These are phyloP conservation scores for Girardinichthys multiradiatus DNA, from an alignment of 2,113 vertebrate species.

Conservation along the genomic window DNA sequence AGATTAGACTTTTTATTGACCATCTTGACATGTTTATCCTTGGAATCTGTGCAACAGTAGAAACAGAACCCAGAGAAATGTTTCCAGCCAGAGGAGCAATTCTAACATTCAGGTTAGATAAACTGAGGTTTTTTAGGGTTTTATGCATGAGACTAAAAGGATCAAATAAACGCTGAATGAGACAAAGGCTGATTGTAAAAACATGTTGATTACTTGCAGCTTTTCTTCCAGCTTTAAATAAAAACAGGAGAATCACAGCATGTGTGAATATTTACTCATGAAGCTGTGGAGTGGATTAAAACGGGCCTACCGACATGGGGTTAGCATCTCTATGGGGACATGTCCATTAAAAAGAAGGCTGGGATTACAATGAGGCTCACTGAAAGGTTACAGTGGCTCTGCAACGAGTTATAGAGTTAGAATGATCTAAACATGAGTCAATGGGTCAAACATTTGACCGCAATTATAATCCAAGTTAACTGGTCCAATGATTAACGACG, in stretches of 20 bases:
- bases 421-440: too few relatives aligned
- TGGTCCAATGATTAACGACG: too few relatives aligned
- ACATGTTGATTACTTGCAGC: not conserved
- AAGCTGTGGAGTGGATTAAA: slow-evolving; percentile 43
- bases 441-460: too few relatives aligned
- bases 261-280: slow-evolving; percentile 39
- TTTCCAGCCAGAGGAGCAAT: not conserved
- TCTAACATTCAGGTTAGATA: slow-evolving; percentile 3
- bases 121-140: not conserved
- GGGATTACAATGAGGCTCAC: too few relatives aligned
- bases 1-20: slow-evolving; percentile 24
- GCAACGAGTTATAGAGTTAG: too few relatives aligned
- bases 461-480: too few relatives aligned
- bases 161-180: not conserved
- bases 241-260: slow-evolving; percentile 27
- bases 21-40: slow-evolving; percentile 52
- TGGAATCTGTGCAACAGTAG: slow-evolving; percentile 23
- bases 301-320: slow-evolving; percentile 12
- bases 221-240: slow-evolving; percentile 1
- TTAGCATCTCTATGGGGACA: not conserved
- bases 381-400: too few relatives aligned
- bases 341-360: too few relatives aligned
- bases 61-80: slow-evolving; percentile 30
- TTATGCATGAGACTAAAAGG: not conserved
- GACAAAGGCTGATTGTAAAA: not conserved